phyloP scores from a whole-genome alignment of 1,140 invertebrate species.

The Bombus turneri region DNA sequence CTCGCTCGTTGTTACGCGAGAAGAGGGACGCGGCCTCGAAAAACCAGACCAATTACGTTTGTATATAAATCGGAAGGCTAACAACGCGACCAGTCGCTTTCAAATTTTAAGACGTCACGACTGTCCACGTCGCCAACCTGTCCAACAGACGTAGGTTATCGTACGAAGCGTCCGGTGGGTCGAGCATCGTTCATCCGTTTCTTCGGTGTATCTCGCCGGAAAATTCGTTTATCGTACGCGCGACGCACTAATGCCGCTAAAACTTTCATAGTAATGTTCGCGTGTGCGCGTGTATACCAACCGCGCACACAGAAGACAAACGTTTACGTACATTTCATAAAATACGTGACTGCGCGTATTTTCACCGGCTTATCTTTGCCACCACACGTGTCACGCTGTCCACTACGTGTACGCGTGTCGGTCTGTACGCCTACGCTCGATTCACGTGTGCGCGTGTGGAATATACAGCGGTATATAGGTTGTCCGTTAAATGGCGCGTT shows the following conservation, averaged over 20 bases:
- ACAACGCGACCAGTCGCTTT: too few relatives aligned
- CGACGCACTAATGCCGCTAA: slow-evolving; percentile 66
- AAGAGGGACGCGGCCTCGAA: not conserved
- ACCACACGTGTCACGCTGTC: slow-evolving; percentile 71
- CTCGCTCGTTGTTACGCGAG: not conserved
- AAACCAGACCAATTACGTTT: not conserved
- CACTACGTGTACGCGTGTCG: slow-evolving; percentile 10
- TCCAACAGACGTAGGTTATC: not conserved
- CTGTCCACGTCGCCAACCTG: too few relatives aligned
- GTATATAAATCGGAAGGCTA: too few relatives aligned
- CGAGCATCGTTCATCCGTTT: slow-evolving; percentile 42
- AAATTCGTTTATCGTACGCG: slow-evolving; percentile 64
- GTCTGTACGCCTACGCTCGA: not conserved
- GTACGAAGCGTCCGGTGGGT: not conserved
- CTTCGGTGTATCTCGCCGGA: slow-evolving; percentile 42
- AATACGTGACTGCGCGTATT: slow-evolving; percentile 79
- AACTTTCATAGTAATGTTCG: slow-evolving; percentile 58
- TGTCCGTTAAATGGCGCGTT: slow-evolving; percentile 4
- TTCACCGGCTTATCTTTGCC: slow-evolving; percentile 73
- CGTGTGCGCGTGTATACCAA: not conserved
- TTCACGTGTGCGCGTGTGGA: not conserved
- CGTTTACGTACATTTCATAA: slow-evolving; percentile 74
- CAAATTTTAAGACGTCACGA: too few relatives aligned
- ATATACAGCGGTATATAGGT: not conserved
- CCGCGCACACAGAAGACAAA: slow-evolving; percentile 2